Percentiles rank a stretch among this genome's conserved stretches.
These are phyloP conservation scores for Chaenocephalus aceratus DNA, from an alignment of 2,113 vertebrate genomes.

Conservation along the genomic window DNA sequence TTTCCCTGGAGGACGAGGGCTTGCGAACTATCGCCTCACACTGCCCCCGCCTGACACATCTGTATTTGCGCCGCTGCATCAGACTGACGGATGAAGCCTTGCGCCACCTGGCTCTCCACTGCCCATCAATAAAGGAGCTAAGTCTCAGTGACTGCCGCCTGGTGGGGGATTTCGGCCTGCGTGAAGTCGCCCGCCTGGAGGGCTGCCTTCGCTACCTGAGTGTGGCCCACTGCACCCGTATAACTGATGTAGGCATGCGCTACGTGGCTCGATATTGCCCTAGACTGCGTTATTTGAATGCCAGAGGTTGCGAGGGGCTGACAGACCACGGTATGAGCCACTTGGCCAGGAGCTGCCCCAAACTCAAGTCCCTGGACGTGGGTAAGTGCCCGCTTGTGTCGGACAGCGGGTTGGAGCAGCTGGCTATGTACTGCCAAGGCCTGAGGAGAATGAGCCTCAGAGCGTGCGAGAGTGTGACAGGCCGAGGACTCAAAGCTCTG, in stretches of 20 bases:
- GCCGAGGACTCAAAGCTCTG: conserved; percentile 92
- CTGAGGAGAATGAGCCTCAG: conserved; percentile 94
- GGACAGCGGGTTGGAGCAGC: conserved; percentile 91
- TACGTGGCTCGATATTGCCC: conserved; percentile 97
- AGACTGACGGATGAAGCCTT: conserved; percentile 95
- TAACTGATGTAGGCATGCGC: conserved; percentile 96
- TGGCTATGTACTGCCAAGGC: conserved; percentile 94
- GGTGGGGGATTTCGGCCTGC: conserved; percentile 94
- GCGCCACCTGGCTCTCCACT: conserved; percentile 95
- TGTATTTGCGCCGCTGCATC: conserved; percentile 96
- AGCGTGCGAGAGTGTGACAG: conserved; percentile 94
- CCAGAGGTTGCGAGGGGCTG: conserved; percentile 96
- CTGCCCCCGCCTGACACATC: conserved; percentile 96
- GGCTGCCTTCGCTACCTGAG: conserved; percentile 95
- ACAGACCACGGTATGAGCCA: conserved; percentile 97
- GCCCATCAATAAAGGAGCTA: conserved; percentile 90
- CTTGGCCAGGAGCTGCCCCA: conserved; percentile 95
- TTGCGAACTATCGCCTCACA: conserved; percentile 96
- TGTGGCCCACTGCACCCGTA: conserved; percentile 95
- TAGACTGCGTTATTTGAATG: conserved; percentile 97
- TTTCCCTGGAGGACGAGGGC: conserved; percentile 95
- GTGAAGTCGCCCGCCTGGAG: conserved; percentile 96
- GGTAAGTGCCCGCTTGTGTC: conserved; percentile 97
- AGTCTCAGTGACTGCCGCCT: conserved; percentile 97
- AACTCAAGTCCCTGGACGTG: conserved; percentile 95